Evolutionary conservation across 2,113 vertebrate species (phyloP), one percentile per base, ranked within the genome.

Genomic region (Eptesicus fuscus): DNA sequence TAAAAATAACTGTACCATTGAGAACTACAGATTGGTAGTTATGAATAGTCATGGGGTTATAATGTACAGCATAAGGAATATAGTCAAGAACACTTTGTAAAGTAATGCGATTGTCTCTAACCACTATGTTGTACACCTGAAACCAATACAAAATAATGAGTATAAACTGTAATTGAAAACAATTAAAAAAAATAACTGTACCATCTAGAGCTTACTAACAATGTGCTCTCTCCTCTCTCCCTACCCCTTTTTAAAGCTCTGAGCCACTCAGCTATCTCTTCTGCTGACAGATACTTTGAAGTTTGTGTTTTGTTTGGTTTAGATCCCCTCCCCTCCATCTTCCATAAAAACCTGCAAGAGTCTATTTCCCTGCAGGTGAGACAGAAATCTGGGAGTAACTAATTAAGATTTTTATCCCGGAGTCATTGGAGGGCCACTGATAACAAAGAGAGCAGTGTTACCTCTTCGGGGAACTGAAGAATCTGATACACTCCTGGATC

Each of bases 381-480:
- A 40, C 42, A 92, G 65, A 86, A 79, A 65, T 86, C 76, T 95
- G 83, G 18, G 65, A 69, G 18, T 51, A 71, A 95, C 61, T 80
- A 59, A 88, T 59, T 35, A 40, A 16, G 42, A 85, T 47, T 78
- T 96, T 49, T 63, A 56, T 73, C 32, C 35, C 73, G 35, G n/a
- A 63, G 47, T 25, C 25, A 53, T 2, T 44, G 13, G 56, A 89
- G 47, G 32, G 25, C 14, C 42, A 23, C 28, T 73, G 20, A 65
- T 35, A 74, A 59, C 23, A 47, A 78, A 77, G 51, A 53, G 3
- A 65, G 30, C 16, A 49, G 14, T 23, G n/a, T 94, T 95, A 99
- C 99, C 99, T 99, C 99, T 99, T 88, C 99, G 98, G 4, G 99
- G 99, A 90, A 99, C 99, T 4, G 99, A 99, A 22, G 99, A 99